phyloP scores from a whole-genome alignment of 2,797 vertebrate genomes.

The Parambassis ranga region DNA sequence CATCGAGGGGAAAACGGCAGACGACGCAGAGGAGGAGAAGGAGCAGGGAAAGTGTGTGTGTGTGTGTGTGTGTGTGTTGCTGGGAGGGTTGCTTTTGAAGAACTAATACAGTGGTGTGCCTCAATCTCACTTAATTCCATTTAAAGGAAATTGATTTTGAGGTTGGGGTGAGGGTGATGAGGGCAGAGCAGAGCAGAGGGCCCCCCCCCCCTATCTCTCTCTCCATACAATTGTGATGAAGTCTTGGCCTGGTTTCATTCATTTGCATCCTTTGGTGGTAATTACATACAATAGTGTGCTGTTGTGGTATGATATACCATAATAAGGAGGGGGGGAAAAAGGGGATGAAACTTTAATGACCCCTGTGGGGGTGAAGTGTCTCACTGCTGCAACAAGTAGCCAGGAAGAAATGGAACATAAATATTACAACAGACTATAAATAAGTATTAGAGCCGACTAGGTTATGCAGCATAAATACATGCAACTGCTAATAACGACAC shows the following conservation, averaged over 20 bases:
- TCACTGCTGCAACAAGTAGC: slow-evolving; percentile 41
- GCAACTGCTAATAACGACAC: not conserved
- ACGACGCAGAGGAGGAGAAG: not conserved
- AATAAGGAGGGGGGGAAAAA: not conserved
- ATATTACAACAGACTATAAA: slow-evolving; percentile 33
- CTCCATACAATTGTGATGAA: slow-evolving; percentile 26
- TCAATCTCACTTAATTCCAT: slow-evolving; percentile 83
- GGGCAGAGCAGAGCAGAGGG: not conserved
- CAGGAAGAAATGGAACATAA: not conserved
- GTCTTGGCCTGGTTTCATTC: slow-evolving; percentile 25
- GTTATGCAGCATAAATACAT: slow-evolving; percentile 11
- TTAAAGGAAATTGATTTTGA: slow-evolving; percentile 83
- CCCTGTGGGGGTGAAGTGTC: not conserved
- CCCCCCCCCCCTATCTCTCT: slow-evolving; percentile 17
- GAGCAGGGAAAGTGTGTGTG: not conserved
- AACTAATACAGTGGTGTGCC: slow-evolving; percentile 79
- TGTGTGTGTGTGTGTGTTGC: slow-evolving; percentile 19
- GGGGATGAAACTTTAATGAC: slow-evolving; percentile 26
- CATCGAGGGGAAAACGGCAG: slow-evolving; percentile 72
- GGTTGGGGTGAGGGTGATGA: slow-evolving; percentile 16
- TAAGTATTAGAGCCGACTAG: not conserved
- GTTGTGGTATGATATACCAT: slow-evolving; percentile 5
- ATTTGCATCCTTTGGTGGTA: not conserved
- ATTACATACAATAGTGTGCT: not conserved
- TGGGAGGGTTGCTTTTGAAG: slow-evolving; percentile 70